Conservation (phyloP, 2,113 vertebrate species). For the Gobio gobio region DNA sequence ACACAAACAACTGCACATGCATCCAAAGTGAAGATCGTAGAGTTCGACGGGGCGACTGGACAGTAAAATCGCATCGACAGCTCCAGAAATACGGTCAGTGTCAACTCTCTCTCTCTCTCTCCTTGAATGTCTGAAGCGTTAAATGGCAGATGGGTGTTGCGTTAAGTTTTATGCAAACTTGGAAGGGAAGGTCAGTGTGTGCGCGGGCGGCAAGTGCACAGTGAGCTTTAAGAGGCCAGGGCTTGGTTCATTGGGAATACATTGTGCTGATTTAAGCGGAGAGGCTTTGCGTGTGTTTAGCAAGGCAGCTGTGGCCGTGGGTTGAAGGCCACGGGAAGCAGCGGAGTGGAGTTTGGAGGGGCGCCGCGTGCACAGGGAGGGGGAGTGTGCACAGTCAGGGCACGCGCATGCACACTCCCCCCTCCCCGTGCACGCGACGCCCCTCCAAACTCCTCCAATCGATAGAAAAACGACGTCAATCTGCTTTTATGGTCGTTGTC, state of each 20-base stretch:
- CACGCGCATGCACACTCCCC: slow-evolving; percentile 47
- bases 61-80: slow-evolving; percentile 61
- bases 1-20: slow-evolving; percentile 70
- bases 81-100: slow-evolving; percentile 78
- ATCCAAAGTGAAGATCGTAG: slow-evolving; percentile 65
- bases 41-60: slow-evolving; percentile 60
- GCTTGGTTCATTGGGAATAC: not conserved
- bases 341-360: slow-evolving; percentile 59
- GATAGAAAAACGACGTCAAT: not conserved
- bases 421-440: not conserved
- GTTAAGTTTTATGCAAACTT: not conserved
- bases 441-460: not conserved
- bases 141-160: not conserved
- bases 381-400: slow-evolving; percentile 55
- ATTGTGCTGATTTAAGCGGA: not conserved
- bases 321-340: slow-evolving; percentile 52
- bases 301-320: slow-evolving; percentile 35
- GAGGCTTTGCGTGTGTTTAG: not conserved
- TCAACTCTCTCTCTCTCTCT: slow-evolving; percentile 62
- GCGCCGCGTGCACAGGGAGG: slow-evolving; percentile 61
- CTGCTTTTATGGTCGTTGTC: not conserved
- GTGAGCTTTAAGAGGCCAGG: too few species aligned
- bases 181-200: slow-evolving; percentile 34
- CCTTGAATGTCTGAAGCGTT: slow-evolving; percentile 56
- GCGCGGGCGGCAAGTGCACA: not conserved